Evolutionary conservation across 2,888 invertebrate species (phyloP).

Genomic region (Dolichopus griseipennis): DNA sequence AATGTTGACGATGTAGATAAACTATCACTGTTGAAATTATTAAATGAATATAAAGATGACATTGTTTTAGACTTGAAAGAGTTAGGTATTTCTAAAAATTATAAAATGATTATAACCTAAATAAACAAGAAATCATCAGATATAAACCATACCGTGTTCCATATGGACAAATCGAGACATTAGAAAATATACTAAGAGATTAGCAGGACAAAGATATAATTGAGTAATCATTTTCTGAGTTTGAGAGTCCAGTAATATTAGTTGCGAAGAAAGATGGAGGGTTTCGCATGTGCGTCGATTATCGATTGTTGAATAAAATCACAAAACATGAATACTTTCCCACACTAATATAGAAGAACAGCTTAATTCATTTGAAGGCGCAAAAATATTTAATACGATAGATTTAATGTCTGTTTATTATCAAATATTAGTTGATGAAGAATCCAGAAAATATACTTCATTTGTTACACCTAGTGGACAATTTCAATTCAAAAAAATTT

Average conservation of each 20-base stretch:
- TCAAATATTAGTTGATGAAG: background rate
- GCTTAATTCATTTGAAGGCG: background rate
- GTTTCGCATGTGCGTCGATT: background rate
- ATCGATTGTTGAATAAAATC: too few relatives aligned
- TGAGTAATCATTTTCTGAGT: conserved; percentile 6
- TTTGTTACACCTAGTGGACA: conserved; percentile 6
- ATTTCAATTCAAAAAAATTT: conserved; percentile 9
- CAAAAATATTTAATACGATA: background rate
- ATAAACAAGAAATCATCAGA: background rate
- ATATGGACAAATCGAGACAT: conserved; percentile 6
- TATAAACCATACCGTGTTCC: background rate
- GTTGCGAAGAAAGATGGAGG: background rate
- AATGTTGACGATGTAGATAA: background rate
- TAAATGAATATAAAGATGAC: background rate
- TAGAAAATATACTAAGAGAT: background rate
- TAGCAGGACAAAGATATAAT: background rate
- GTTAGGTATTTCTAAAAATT: too few relatives aligned
- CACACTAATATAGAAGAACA: background rate
- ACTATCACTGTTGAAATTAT: background rate
- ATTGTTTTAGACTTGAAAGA: background rate
- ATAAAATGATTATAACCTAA: too few relatives aligned
- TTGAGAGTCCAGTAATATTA: background rate
- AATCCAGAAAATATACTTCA: background rate
- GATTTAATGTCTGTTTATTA: background rate
- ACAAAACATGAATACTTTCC: too few relatives aligned